These are phyloP conservation scores for Chorisops tibialis DNA, from an alignment of 2,888 invertebrate species.

Conservation along the genomic window DNA sequence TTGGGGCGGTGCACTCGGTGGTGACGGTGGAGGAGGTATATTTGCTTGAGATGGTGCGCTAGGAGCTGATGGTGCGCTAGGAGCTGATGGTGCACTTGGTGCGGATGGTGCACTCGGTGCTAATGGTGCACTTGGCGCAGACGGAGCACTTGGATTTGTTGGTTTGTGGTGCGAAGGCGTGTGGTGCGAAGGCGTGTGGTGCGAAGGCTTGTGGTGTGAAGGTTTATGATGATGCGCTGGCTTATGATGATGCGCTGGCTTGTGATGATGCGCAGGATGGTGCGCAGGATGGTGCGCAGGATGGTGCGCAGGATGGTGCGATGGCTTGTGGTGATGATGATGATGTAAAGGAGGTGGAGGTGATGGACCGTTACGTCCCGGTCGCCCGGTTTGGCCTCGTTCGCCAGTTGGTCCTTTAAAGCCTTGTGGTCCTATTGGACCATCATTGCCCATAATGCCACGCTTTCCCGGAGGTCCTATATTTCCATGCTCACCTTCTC, in stretches of 20 bases:
- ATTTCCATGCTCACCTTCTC: not conserved
- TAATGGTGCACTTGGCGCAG: not conserved
- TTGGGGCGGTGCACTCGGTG: too few species aligned
- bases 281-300: not conserved
- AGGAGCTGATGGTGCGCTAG: not conserved
- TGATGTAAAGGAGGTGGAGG: not conserved
- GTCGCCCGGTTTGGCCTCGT: not conserved
- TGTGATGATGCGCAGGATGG: not conserved
- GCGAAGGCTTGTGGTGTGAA: not conserved
- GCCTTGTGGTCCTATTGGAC: not conserved
- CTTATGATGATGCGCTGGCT: not conserved
- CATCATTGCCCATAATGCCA: not conserved
- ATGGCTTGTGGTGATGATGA: not conserved
- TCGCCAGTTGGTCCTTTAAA: not conserved
- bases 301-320: not conserved
- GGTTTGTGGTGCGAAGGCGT: not conserved
- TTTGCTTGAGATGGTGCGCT: not conserved
- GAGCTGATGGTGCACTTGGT: not conserved
- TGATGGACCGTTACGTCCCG: not conserved
- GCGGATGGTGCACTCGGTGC: not conserved
- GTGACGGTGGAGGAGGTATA: not conserved
- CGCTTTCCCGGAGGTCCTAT: not conserved
- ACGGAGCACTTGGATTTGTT: not conserved
- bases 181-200: conserved; percentile 2
- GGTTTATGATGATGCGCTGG: not conserved